A percentile compares a stretch with the other conserved stretches of the same genome.
Conservation (phyloP, 2,113 vertebrate species). For the Herpailurus yagouaroundi region DNA sequence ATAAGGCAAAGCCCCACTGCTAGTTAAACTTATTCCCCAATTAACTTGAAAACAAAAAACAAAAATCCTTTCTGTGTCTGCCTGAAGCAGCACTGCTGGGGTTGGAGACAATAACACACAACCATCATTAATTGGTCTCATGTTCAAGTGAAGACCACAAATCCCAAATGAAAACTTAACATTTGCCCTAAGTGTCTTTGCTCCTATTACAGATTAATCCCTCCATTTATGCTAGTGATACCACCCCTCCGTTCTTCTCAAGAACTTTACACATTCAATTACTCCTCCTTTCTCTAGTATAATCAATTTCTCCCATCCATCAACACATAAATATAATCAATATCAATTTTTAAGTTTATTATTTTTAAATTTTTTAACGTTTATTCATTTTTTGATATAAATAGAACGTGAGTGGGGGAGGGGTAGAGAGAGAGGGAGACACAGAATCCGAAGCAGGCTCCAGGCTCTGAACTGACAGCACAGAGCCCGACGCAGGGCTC, state of each 20-base stretch:
- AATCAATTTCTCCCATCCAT: not conserved
- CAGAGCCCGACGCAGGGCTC: too few species aligned
- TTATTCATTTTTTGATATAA: too few species aligned
- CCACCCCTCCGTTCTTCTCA: not conserved
- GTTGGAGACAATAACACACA: not conserved
- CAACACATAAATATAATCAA: not conserved
- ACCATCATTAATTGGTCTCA: conserved; percentile 40
- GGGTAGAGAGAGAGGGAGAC: too few species aligned
- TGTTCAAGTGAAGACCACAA: conserved; percentile 50
- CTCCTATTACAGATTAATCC: conserved; percentile 55
- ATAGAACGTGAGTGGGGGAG: too few species aligned
- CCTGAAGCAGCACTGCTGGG: not conserved
- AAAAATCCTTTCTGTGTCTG: not conserved
- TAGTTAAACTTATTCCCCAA: conserved; percentile 39
- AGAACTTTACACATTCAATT: conserved; percentile 24
- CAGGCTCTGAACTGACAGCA: too few species aligned
- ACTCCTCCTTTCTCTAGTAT: not conserved
- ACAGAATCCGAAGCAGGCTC: too few species aligned
- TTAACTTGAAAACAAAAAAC: not conserved
- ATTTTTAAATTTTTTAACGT: too few species aligned
- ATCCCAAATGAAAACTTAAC: conserved; percentile 46
- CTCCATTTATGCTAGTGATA: not conserved
- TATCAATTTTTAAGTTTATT: not conserved
- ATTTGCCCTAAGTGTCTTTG: not conserved
- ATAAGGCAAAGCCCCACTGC: conserved; percentile 5